phyloP scores from a whole-genome alignment of 2,113 vertebrate species.

The Chaetura pelagica region DNA sequence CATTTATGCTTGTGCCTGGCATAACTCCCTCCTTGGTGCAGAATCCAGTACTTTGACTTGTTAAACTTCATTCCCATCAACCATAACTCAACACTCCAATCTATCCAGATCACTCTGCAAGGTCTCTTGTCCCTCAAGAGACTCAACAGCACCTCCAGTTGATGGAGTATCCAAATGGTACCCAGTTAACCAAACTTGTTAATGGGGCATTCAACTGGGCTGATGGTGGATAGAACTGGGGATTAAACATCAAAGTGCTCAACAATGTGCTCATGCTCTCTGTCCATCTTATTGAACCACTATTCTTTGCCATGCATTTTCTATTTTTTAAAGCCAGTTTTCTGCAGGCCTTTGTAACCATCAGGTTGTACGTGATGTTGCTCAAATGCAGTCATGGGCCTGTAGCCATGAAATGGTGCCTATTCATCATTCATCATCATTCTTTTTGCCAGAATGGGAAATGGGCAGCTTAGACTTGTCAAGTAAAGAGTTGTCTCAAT shows the following conservation, averaged over 20 bases:
- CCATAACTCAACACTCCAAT: background rate
- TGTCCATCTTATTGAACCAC: background rate
- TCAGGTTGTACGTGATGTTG: background rate
- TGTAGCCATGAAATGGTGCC: background rate
- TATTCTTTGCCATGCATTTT: background rate
- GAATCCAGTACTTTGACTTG: no score
- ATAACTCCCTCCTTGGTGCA: no score
- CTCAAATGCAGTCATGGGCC: background rate
- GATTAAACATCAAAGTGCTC: background rate
- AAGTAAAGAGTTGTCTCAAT: background rate
- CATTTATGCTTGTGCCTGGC: no score
- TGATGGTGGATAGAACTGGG: background rate
- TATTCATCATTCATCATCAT: background rate
- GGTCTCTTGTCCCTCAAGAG: background rate
- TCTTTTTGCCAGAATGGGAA: background rate
- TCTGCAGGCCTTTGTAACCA: background rate
- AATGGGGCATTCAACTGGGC: background rate
- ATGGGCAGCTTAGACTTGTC: background rate
- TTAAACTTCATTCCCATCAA: background rate
- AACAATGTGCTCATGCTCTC: rapidly evolving
- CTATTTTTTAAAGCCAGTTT: background rate
- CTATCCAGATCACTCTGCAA: background rate
- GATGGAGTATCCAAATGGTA: no score
- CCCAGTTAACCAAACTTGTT: background rate
- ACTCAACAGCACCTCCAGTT: background rate